These are phyloP conservation scores for Thelaira solivaga DNA, from an alignment of 2,888 invertebrate genomes.

Conservation along the genomic window DNA sequence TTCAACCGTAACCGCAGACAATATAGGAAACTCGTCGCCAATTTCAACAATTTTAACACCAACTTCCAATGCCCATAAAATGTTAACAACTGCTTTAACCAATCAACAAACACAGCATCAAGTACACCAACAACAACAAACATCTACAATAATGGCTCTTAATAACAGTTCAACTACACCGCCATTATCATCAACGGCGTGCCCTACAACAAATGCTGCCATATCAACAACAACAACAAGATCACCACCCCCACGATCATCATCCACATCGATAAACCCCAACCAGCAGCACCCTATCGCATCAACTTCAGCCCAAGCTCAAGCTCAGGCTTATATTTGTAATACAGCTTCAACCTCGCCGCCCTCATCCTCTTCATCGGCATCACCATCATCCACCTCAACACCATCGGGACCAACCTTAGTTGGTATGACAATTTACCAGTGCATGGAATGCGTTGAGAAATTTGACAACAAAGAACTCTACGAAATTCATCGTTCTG, in stretches of 20 bases:
- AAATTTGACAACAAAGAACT: slow-evolving; percentile 75
- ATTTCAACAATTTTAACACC: slow-evolving; percentile 38
- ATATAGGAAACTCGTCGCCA: slow-evolving; percentile 45
- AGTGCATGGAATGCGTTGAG: slow-evolving; percentile 75
- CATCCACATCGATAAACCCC: slow-evolving; percentile 5
- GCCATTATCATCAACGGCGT: background rate
- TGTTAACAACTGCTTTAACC: slow-evolving; percentile 50
- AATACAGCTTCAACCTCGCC: slow-evolving; percentile 56
- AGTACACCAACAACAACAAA: slow-evolving; percentile 34
- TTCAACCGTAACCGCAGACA: slow-evolving; percentile 26
- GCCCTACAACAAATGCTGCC: slow-evolving; percentile 39
- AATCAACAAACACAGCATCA: slow-evolving; percentile 63
- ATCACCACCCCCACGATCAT: slow-evolving; percentile 31
- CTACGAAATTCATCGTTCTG: slow-evolving; percentile 76
- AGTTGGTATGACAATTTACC: slow-evolving; percentile 67
- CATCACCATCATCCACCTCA: slow-evolving; percentile 56
- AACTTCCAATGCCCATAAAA: slow-evolving; percentile 47
- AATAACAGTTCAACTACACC: slow-evolving; percentile 19
- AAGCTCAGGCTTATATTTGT: slow-evolving; percentile 49
- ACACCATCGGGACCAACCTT: slow-evolving; percentile 45
- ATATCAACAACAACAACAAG: slow-evolving; percentile 43
- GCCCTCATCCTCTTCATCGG: slow-evolving; percentile 53
- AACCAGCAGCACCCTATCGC: slow-evolving; percentile 51
- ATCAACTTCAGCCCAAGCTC: slow-evolving; percentile 58
- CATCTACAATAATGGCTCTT: slow-evolving; percentile 52